A percentile compares a stretch with the other conserved stretches of the same genome.
These are phyloP conservation scores for Stichodactyla mertensii DNA, from an alignment of 64 coral and sea anemone species.

Conservation along the genomic window DNA sequence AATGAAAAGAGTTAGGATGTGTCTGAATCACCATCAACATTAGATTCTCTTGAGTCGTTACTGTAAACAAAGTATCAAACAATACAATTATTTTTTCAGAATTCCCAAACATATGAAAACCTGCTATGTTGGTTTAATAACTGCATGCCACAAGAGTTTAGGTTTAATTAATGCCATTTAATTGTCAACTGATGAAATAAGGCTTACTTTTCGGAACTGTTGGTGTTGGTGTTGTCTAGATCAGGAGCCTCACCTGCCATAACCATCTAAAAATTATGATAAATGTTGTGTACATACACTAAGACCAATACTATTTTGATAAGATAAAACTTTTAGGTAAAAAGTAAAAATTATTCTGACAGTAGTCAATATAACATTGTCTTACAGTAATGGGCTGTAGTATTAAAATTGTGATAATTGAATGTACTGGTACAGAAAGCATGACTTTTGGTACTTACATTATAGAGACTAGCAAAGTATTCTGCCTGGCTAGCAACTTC, in stretches of 20 bases:
- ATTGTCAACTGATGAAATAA: too few relatives aligned
- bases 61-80: neutral
- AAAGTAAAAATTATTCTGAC: too few relatives aligned
- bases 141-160: too few relatives aligned
- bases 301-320: too few relatives aligned
- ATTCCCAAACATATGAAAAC: too few relatives aligned
- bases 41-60: neutral
- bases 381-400: too few relatives aligned
- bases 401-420: neutral
- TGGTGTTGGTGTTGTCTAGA: constrained; percentile 46
- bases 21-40: neutral
- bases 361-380: too few relatives aligned
- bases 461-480: constrained; percentile 88
- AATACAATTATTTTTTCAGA: neutral
- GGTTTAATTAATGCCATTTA: too few relatives aligned
- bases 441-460: constrained; percentile 26
- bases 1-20: neutral
- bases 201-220: neutral
- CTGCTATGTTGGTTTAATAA: too few relatives aligned
- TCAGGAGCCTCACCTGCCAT: constrained; percentile 77
- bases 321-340: too few relatives aligned
- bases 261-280: constrained; percentile 55
- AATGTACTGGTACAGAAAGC: neutral
- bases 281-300: too few relatives aligned
- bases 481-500: constrained; percentile 89